Base-by-base conservation (phyloP, 30 jellyfish, hydroid and myxozoan genomes). In the Chironex yamaguchii region DNA sequence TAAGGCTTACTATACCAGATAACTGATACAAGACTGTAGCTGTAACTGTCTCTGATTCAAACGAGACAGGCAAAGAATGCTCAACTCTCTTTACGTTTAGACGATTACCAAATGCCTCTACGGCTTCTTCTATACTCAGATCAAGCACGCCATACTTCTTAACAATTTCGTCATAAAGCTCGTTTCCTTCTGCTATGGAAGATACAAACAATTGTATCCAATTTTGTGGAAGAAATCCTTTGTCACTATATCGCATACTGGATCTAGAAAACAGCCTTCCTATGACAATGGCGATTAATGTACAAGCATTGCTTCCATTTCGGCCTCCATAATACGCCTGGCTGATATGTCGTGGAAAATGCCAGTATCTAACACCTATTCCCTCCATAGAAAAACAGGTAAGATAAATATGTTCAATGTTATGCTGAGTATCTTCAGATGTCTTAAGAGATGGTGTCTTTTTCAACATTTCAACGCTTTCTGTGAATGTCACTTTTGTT, bases 281-380 rank as follows among this genome's bases (percentile, higher is more conserved):
- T 36, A 95, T 82, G 26, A 95, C 79, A 53, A 95, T 28, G 0
- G 99, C 95, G 2, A 95, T 95, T 0, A 95, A 78, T 2, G 99
- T 95, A 27, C 99, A 95, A 1, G 99, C 99, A 53, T 95, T 95
- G 74, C 99, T 95, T 33, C 99, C 99, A 65, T 95, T 95, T 23
- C 99, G 89, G 3, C 99, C 99, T 1, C 96, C 96, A 80, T 89
- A 91, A 81, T 95, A 89, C 1, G 99, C 83, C 81, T 95, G 99
- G 84, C 96, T 68, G 11, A 95, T 90, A 27, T 82, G 68, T 28
- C 92, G 86, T 42, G 99, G 99, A 12, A 95, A 78, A 34, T 81
- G 97, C 99, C 99, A 95, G 67, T 73, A 89, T 3, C 88, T 74
- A 2, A 95, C 50, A 24, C 91, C 71, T 2, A 66, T 71, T 22